These are phyloP conservation scores for Drosophila nannoptera DNA, from an alignment of 1,140 invertebrate species.

Conservation along the genomic window DNA sequence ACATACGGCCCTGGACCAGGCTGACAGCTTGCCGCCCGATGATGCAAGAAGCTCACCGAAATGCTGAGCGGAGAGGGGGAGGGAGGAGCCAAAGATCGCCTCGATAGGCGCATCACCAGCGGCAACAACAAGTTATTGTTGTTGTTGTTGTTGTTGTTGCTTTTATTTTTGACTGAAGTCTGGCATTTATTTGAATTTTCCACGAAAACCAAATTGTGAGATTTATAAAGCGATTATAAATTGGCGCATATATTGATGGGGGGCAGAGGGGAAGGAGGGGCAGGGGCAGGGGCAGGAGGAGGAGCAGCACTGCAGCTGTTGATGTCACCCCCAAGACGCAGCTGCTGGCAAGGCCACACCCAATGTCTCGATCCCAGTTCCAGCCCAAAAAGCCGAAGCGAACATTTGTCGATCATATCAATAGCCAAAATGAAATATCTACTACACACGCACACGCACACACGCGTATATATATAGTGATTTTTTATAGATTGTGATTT, in stretches of 20 bases:
- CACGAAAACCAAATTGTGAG: slow-evolving; percentile 52
- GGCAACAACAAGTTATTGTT: too few relatives aligned
- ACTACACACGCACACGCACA: not conserved
- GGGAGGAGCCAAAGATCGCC: slow-evolving; percentile 2
- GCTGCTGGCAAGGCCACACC: slow-evolving; percentile 22
- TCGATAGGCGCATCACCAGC: not conserved
- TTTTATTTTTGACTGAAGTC: slow-evolving; percentile 27
- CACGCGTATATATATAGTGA: not conserved
- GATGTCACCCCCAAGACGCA: slow-evolving; percentile 35
- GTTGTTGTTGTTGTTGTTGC: too few relatives aligned
- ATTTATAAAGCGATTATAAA: slow-evolving; percentile 46
- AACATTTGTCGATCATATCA: slow-evolving; percentile 11
- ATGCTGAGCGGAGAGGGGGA: too few relatives aligned
- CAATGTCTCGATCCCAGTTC: slow-evolving; percentile 9
- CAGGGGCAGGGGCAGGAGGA: slow-evolving; percentile 10
- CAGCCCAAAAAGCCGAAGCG: slow-evolving; percentile 1
- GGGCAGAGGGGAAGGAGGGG: too few relatives aligned
- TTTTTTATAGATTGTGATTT: slow-evolving; percentile 12
- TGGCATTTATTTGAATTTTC: slow-evolving; percentile 60
- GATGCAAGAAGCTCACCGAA: not conserved
- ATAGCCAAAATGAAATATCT: slow-evolving; percentile 9
- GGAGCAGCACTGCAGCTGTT: slow-evolving; percentile 45
- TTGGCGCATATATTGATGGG: slow-evolving; percentile 31
- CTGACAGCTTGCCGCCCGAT: not conserved
- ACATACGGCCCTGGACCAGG: slow-evolving; percentile 43